phyloP scores from a whole-genome alignment of 2,797 vertebrate species.

The Benthosema pterotum region DNA sequence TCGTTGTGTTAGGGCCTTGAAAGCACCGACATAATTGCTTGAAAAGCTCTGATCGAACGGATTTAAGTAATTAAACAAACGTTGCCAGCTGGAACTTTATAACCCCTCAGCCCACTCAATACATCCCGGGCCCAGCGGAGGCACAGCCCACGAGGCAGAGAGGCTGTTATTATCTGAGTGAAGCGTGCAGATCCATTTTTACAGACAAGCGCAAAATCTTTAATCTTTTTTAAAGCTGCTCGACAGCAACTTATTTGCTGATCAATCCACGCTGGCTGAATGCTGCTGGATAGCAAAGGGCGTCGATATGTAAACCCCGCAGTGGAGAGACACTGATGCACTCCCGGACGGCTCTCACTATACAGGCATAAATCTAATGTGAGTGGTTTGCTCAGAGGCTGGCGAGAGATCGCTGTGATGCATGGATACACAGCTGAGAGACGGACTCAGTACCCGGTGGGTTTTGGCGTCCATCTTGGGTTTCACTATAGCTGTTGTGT shows the following conservation, averaged over 20 bases:
- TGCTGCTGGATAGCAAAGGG: constrained; percentile 23
- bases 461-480: constrained; percentile 27
- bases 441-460: constrained; percentile 13
- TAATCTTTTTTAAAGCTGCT: constrained; percentile 64
- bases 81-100: constrained; percentile 69
- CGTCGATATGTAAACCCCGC: constrained; percentile 39
- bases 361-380: constrained; percentile 51
- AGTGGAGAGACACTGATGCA: constrained; percentile 30
- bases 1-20: constrained; percentile 54
- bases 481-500: constrained; percentile 47
- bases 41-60: constrained; percentile 69
- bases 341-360: constrained; percentile 43
- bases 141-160: background rate
- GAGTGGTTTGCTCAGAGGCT: constrained; percentile 39
- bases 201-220: constrained; percentile 61
- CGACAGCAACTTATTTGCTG: constrained; percentile 62
- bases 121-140: constrained; percentile 45
- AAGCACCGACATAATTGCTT: constrained; percentile 68
- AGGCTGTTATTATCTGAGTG: constrained; percentile 50
- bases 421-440: constrained; percentile 26
- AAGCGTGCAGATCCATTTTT: constrained; percentile 56
- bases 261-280: constrained; percentile 55
- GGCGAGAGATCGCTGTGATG: constrained; percentile 25
- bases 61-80: constrained; percentile 78
- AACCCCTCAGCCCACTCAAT: constrained; percentile 61